Conservation (phyloP, 2,113 vertebrate genomes). For the Mesoclemmys tuberculata region DNA sequence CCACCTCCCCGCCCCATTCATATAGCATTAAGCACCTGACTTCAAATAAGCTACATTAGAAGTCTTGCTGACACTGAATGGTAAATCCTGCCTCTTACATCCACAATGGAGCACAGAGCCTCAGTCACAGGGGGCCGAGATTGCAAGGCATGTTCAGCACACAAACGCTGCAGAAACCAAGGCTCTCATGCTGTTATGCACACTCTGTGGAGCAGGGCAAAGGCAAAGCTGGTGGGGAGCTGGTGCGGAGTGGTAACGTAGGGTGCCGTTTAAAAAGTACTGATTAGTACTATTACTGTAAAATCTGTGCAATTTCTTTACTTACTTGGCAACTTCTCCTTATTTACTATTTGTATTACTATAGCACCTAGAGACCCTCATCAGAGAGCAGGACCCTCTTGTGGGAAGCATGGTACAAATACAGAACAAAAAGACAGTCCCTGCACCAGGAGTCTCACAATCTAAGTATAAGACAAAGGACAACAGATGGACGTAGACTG, state of each 20-base stretch:
- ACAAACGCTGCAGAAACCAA: rapidly evolving
- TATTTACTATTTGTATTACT: too few species aligned
- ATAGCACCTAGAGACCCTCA: neutral
- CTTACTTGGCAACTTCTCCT: neutral
- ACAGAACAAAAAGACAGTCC: neutral
- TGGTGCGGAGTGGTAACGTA: neutral
- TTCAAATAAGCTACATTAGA: constrained; percentile 27
- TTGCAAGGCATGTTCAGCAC: neutral
- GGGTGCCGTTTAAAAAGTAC: neutral
- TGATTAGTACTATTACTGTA: neutral
- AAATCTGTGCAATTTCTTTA: neutral
- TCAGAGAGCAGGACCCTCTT: neutral
- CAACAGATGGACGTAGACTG: neutral
- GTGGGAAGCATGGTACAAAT: neutral
- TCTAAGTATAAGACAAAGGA: neutral
- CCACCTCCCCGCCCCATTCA: constrained; percentile 23
- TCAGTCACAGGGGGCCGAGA: neutral
- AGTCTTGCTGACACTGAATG: neutral
- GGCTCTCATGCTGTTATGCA: rapidly evolving
- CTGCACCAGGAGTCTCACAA: neutral
- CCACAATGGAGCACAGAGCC: neutral
- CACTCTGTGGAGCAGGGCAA: too few species aligned
- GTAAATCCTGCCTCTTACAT: neutral
- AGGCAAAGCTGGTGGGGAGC: neutral
- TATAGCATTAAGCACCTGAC: constrained; percentile 54